These are phyloP conservation scores for Hyposmocoma kahamanoa DNA, from an alignment of 1,140 invertebrate species.

Conservation along the genomic window DNA sequence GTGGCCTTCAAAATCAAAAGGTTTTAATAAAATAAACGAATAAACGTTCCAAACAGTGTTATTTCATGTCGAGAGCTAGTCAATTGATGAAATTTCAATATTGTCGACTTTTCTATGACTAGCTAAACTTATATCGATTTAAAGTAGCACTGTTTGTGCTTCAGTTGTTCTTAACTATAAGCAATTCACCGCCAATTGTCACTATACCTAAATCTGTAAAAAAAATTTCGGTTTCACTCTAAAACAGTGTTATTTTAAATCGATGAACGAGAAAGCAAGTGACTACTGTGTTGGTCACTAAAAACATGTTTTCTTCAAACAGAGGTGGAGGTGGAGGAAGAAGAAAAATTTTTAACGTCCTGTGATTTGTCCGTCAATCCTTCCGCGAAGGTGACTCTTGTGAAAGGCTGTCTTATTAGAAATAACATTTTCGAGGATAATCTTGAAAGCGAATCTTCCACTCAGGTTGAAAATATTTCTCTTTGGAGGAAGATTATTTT, in stretches of 20 bases:
- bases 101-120: background rate
- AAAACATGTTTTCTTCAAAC: no score
- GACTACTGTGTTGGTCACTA: no score
- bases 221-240: background rate
- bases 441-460: slow-evolving; percentile 13
- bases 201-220: slow-evolving; percentile 7
- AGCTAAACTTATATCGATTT: slow-evolving; percentile 17
- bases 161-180: slow-evolving; percentile 20
- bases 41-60: slow-evolving; percentile 30
- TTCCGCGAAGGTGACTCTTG: slow-evolving; percentile 19
- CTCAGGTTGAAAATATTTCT: slow-evolving; percentile 15
- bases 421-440: slow-evolving; percentile 30
- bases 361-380: slow-evolving; percentile 45
- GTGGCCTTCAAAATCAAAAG: no score
- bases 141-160: slow-evolving; percentile 42
- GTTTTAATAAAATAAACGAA: no score
- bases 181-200: slow-evolving; percentile 38
- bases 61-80: slow-evolving; percentile 15
- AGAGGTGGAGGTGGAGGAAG: slow-evolving; percentile 33
- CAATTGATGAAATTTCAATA: slow-evolving; percentile 7
- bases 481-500: slow-evolving; percentile 27
- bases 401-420: slow-evolving; percentile 46
- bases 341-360: slow-evolving; percentile 44
- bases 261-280: no score
- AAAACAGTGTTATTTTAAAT: slow-evolving; percentile 48